Percentiles rank a stretch among this genome's conserved stretches.
These are phyloP conservation scores for Penaeus indicus DNA, from an alignment of 1,140 invertebrate genomes.

Conservation along the genomic window DNA sequence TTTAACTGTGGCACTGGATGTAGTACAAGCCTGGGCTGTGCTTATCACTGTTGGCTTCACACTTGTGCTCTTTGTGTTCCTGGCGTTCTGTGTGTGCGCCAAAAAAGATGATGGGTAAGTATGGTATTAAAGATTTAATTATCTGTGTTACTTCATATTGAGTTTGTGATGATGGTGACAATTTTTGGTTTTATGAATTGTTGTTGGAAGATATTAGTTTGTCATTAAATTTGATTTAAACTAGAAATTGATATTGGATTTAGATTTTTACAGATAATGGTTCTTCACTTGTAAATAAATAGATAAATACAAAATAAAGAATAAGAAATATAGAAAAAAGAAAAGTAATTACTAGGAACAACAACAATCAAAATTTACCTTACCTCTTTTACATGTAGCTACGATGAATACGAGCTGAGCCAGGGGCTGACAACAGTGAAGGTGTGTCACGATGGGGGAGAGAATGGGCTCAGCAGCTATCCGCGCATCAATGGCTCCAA, in stretches of 20 bases:
- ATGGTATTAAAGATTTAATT: neutral
- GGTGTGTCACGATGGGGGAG: constrained; percentile 63
- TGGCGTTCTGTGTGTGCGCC: constrained; percentile 65
- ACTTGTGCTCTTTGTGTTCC: constrained; percentile 64
- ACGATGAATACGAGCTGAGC: constrained; percentile 63
- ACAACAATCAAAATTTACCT: neutral
- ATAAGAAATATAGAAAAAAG: too few species aligned
- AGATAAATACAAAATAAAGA: too few species aligned
- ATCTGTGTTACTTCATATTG: neutral
- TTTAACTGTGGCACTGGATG: constrained; percentile 65
- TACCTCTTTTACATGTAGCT: constrained; percentile 29
- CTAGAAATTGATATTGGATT: too few species aligned
- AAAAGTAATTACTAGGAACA: too few species aligned
- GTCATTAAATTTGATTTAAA: too few species aligned
- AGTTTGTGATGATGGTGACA: neutral
- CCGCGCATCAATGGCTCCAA: constrained; percentile 56
- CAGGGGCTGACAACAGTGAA: constrained; percentile 65
- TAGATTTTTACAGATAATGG: too few species aligned
- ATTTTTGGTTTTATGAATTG: too few species aligned
- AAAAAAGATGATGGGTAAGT: constrained; percentile 66
- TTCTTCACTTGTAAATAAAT: too few species aligned
- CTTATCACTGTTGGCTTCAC: constrained; percentile 65
- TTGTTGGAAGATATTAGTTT: too few species aligned
- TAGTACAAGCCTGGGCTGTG: constrained; percentile 65
- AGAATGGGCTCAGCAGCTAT: constrained; percentile 58